Evolutionary conservation across 2,888 invertebrate species (phyloP), one percentile per base, ranked within the genome.

Genomic region (Autographa pulchrina): DNA sequence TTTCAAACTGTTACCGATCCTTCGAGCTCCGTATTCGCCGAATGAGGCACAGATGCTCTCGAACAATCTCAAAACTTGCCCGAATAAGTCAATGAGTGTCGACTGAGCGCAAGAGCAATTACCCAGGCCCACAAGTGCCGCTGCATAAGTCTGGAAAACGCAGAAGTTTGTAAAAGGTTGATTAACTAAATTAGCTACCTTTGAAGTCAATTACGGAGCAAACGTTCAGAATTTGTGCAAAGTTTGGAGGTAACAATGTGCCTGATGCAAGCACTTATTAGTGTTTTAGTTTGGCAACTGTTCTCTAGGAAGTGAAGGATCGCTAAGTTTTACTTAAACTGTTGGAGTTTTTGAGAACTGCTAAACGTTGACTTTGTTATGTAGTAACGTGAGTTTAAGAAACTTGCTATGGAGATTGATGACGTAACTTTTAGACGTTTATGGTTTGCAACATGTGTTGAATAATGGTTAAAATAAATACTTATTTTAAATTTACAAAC

Each of bases 101-200:
- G 63, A 65, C 58, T 31, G 59, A 31, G 67, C 58, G 25, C 69
- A 81, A 41, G 66, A 67, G 62, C 69, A 81, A 77, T 78, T 78
- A 78, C 43, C 62, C 25, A 2, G 18, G 65, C 63, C 74, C 68
- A 65, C 69, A 73, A 77, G 64, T 67, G 62, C 43, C 32, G 65
- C 66, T 67, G 79, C 78, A 73, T 41, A 62, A 43, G 68, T 68
- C 78, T 77, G 74, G 60, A 78, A 73, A 78, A 78, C 73, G 43
- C 60, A 61, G 65, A 74, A 74, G 75, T 83, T 68, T 61, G 68
- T 74, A 80, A 84, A 84, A 84, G 73, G 62, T 68, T 77, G 72
- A 82, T 82, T 83, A 81, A 78, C 69, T 76, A 72, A 82, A 80
- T 77, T 69, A 80, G 69, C 70, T 66, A 60, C 65, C 68, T 74